These are phyloP conservation scores for Eufriesea mexicana DNA, from an alignment of 1,140 invertebrate genomes.

Conservation along the genomic window DNA sequence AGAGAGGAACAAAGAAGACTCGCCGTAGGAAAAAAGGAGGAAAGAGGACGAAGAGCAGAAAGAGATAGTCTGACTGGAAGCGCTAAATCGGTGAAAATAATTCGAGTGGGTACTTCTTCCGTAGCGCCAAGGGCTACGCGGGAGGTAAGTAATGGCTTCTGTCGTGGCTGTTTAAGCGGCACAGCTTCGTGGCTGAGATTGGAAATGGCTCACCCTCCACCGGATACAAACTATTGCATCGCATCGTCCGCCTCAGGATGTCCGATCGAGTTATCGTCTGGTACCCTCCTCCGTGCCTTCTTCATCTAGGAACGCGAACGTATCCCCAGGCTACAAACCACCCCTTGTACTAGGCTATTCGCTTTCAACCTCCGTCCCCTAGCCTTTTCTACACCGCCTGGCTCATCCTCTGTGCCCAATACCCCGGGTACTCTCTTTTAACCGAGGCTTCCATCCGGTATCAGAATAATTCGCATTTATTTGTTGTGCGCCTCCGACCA, in stretches of 20 bases:
- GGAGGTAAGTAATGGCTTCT: conserved; percentile 73
- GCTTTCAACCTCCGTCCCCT: conserved; percentile 44
- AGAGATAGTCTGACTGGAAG: conserved; percentile 9
- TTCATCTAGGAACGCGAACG: conserved; percentile 54
- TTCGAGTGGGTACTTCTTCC: conserved; percentile 66
- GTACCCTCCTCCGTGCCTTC: conserved; percentile 23
- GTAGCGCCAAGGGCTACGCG: conserved; percentile 51
- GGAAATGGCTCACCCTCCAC: conserved; percentile 72
- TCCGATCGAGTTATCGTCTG: conserved; percentile 73
- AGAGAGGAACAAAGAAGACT: neutral
- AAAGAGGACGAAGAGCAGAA: too few relatives aligned
- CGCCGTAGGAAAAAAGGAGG: neutral
- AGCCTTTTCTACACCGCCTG: conserved; percentile 3
- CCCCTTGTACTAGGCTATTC: conserved; percentile 55
- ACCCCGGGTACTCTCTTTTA: conserved; percentile 10
- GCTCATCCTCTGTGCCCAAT: neutral
- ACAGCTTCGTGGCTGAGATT: conserved; percentile 69
- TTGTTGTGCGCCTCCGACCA: conserved; percentile 40
- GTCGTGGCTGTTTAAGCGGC: conserved; percentile 73
- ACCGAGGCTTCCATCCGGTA: conserved; percentile 53
- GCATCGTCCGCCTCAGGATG: conserved; percentile 71
- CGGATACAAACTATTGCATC: conserved; percentile 74
- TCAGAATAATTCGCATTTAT: conserved; percentile 71
- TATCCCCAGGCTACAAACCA: conserved; percentile 60
- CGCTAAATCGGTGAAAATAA: conserved; percentile 69